Base-by-base conservation (phyloP, 2,888 invertebrate species). In the Steinernema scapterisci region DNA sequence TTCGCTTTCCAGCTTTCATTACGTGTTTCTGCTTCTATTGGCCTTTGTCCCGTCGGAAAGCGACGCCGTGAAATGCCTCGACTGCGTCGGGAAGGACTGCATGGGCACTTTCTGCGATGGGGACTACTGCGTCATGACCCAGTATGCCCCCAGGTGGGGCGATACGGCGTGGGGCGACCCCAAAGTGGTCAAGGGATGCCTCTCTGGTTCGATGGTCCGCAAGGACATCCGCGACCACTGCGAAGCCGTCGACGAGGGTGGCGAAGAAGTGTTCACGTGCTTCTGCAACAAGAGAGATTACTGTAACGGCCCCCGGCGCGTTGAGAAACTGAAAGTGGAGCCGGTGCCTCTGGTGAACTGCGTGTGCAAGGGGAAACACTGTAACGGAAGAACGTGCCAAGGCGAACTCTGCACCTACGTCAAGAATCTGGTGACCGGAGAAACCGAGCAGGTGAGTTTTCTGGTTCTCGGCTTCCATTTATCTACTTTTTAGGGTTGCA, bases 391-490 rank as follows among this genome's bases (percentile, higher is more conserved):
- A 23, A 84, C 81, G 0, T 86, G 85, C 48, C 45, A 79, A 6
- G 86, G 86, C 16, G 86, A 86, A 70, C 75, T 86, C 46, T 86
- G 86, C 79, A 82, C 80, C 25, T 87, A 80, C 73, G 86, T 86
- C 19, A 52, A 76, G 19, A 84, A 86, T 73, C 84, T 84, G 74
- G 77, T 77, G 16, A 85, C 84, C 3, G 80, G 81, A 70, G 75
- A 82, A 71, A 75, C 77, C 21, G 86, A 86, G 72, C 82, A 84
- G 74, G 79, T 80, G n/a, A 21, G 56, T 13, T 21, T 31, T 16
- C 19, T 19, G 13, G n/a, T n/a, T n/a, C n/a, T n/a, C n/a, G n/a
- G 23, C 1, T 19, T 9, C 44, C 38, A 45, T 7, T 45, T 13
- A 1, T 9, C 6, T 44, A 3, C 16, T 23, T n/a, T 80, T 51